These are phyloP conservation scores for Cuniculus paca DNA, from an alignment of 2,797 vertebrate species.

Conservation along the genomic window DNA sequence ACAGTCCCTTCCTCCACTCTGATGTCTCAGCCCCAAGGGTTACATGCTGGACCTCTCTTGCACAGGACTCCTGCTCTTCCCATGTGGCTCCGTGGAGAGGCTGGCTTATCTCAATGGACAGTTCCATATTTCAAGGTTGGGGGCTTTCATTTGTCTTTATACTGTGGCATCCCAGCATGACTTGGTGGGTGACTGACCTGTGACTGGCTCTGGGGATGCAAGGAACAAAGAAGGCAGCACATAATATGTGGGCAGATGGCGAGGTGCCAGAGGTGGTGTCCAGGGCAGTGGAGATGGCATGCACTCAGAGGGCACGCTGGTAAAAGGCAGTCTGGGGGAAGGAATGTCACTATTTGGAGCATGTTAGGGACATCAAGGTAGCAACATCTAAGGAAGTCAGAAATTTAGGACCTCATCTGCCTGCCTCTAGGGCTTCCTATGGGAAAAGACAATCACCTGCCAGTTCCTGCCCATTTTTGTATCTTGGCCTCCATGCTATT, in stretches of 20 bases:
- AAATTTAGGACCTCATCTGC: background rate
- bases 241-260: background rate
- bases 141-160: background rate
- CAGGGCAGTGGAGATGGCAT: background rate
- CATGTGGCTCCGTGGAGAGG: background rate
- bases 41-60: background rate
- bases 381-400: background rate
- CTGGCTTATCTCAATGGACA: background rate
- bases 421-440: background rate
- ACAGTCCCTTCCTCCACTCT: background rate
- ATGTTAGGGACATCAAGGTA: background rate
- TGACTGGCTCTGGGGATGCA: background rate
- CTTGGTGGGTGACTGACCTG: background rate
- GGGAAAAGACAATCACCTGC: background rate
- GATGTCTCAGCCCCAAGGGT: background rate
- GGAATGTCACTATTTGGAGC: background rate
- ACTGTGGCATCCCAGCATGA: background rate
- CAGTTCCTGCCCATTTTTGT: background rate
- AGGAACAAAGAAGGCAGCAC: background rate
- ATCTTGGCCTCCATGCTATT: background rate
- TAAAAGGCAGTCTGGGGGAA: background rate
- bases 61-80: background rate
- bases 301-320: accelerated
- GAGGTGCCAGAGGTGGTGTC: background rate
- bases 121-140: background rate